Evolutionary conservation across 2,888 invertebrate genomes (phyloP).

Genomic region (Cheilosia impressa): DNA sequence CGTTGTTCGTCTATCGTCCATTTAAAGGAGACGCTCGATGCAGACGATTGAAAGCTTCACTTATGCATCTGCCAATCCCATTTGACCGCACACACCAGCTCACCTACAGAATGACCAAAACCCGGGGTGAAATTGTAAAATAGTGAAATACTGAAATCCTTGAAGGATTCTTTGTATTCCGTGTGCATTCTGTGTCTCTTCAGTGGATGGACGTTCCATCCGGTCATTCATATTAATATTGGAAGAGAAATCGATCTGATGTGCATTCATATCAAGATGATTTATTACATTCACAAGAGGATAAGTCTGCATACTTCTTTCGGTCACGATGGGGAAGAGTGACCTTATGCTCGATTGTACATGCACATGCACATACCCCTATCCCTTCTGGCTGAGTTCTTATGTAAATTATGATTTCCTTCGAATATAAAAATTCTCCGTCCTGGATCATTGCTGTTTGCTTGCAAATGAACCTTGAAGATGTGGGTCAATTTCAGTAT

Average conservation of each 20-base stretch:
- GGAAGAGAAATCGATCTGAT: slow-evolving; percentile 70
- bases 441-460: slow-evolving; percentile 37
- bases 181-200: slow-evolving; percentile 19
- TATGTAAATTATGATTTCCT: slow-evolving; percentile 66
- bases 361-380: neutral
- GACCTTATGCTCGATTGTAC: slow-evolving; percentile 4
- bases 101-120: neutral
- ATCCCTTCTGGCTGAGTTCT: slow-evolving; percentile 46
- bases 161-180: slow-evolving; percentile 39
- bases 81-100: slow-evolving; percentile 40
- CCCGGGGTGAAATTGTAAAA: neutral
- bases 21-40: slow-evolving; percentile 51
- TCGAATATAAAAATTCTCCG: slow-evolving; percentile 20
- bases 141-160: slow-evolving; percentile 20
- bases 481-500: slow-evolving; percentile 67
- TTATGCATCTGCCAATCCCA: slow-evolving; percentile 53
- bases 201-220: slow-evolving; percentile 43
- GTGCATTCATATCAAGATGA: slow-evolving; percentile 73
- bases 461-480: slow-evolving; percentile 54
- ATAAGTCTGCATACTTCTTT: slow-evolving; percentile 28
- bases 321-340: slow-evolving; percentile 14
- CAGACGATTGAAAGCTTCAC: slow-evolving; percentile 67
- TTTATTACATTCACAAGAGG: slow-evolving; percentile 56
- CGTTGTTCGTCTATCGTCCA: slow-evolving; percentile 8
- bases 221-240: slow-evolving; percentile 73